These are phyloP conservation scores for Holocentrus rufus DNA, from an alignment of 2,797 vertebrate genomes.

Conservation along the genomic window DNA sequence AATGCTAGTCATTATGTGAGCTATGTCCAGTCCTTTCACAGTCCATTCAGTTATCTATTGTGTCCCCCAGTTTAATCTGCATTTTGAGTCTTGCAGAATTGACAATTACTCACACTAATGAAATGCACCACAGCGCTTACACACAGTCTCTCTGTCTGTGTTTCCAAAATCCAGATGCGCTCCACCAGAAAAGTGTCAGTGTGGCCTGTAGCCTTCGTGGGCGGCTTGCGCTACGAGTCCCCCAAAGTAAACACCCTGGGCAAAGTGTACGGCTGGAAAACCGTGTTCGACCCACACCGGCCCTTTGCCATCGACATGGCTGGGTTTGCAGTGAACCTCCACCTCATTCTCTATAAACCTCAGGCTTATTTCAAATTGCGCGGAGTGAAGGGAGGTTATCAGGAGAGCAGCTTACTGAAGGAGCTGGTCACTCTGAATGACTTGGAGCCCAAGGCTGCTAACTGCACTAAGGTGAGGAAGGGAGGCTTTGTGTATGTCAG, in stretches of 20 bases:
- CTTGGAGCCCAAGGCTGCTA: slow-evolving; percentile 91
- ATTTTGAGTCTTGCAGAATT: not conserved
- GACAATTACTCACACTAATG: not conserved
- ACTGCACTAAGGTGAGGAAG: slow-evolving; percentile 89
- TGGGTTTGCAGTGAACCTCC: slow-evolving; percentile 89
- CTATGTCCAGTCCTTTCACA: too few relatives aligned
- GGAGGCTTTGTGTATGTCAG: not conserved
- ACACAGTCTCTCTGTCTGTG: slow-evolving; percentile 24
- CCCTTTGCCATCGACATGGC: slow-evolving; percentile 95
- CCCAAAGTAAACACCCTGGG: slow-evolving; percentile 87
- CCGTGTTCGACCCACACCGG: slow-evolving; percentile 88
- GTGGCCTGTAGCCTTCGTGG: slow-evolving; percentile 92
- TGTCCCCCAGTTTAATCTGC: too few relatives aligned
- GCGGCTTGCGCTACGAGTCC: slow-evolving; percentile 88
- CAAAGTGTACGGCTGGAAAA: slow-evolving; percentile 91
- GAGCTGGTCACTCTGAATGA: slow-evolving; percentile 88
- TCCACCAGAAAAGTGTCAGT: slow-evolving; percentile 88
- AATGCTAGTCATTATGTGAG: too few relatives aligned
- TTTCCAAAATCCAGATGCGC: slow-evolving; percentile 83
- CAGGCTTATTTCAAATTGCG: slow-evolving; percentile 89
- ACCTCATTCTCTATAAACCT: slow-evolving; percentile 86
- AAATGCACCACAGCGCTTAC: too few relatives aligned
- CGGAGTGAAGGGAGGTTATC: slow-evolving; percentile 90
- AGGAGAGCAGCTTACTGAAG: slow-evolving; percentile 89
- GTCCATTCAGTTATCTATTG: too few relatives aligned